phyloP scores from a whole-genome alignment of 2,888 invertebrate species.

The Augochlorella aurata region DNA sequence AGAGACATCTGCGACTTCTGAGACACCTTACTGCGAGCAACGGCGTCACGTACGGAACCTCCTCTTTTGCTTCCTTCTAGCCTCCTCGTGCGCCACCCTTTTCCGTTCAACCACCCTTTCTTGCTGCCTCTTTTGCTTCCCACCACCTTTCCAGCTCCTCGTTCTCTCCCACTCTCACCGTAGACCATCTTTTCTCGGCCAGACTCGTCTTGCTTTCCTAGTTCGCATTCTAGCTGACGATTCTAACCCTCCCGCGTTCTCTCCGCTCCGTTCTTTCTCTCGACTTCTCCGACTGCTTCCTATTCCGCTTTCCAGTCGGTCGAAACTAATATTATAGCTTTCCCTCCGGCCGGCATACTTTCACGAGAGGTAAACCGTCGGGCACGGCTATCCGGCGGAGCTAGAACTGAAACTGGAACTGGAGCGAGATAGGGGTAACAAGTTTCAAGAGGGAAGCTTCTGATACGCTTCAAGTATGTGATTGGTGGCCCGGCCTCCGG shows the following conservation, averaged over 20 bases:
- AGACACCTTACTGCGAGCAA: constrained; percentile 66
- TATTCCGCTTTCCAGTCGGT: constrained; percentile 5
- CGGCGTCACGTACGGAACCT: constrained; percentile 68
- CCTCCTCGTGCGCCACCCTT: constrained; percentile 12
- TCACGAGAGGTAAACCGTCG: constrained; percentile 47
- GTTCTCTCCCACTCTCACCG: not conserved
- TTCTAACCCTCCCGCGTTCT: constrained; percentile 1
- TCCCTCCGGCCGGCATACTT: constrained; percentile 47
- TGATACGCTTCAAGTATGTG: constrained; percentile 41
- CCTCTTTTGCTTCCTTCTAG: constrained; percentile 57
- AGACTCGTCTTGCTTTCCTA: not conserved
- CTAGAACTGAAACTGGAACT: constrained; percentile 28
- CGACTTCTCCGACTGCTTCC: not conserved
- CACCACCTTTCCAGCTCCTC: not conserved
- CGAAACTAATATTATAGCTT: constrained; percentile 65
- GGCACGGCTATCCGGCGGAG: constrained; percentile 21
- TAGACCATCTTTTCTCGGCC: not conserved
- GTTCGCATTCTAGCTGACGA: not conserved
- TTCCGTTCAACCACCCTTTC: constrained; percentile 33
- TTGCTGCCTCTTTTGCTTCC: constrained; percentile 33
- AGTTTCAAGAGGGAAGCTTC: constrained; percentile 38
- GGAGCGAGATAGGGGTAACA: constrained; percentile 38
- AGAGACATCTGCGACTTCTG: constrained; percentile 78
- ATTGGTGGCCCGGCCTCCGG: constrained; percentile 23
- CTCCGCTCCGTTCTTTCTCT: not conserved